Evolutionary conservation across 2,113 vertebrate species (phyloP), one percentile per base, ranked within the genome.

Genomic region (Riparia riparia): DNA sequence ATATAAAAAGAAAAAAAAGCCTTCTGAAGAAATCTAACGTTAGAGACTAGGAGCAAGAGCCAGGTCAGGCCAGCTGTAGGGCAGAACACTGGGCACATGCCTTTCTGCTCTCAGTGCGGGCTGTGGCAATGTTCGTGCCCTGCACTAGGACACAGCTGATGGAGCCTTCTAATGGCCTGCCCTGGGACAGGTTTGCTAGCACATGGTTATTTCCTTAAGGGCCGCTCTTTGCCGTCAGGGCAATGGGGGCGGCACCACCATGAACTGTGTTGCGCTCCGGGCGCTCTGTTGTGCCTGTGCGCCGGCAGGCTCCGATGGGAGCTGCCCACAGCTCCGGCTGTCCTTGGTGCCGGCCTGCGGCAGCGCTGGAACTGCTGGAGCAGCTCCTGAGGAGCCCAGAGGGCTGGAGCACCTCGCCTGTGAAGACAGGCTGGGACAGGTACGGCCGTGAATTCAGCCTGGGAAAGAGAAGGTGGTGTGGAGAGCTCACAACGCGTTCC

Each of bases 401-500:
- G 25, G 7, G 1, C 25, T 5, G 53, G 14, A 21, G 45, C 37
- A 18, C 1, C 14, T 28, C 7, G 14, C 32, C 20, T 2, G 0
- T 1, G 16, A 3, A 10, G 6, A 22, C n/a, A 6, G n/a, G 28
- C 63, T 12, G 63, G 44, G 44, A 20, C 6, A 31, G 19, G 0
- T 12, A 41, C 29, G n/a, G 22, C 17, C 24, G 4, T 37, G 37
- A 37, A 37, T 18, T 7, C 50, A 13, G 42, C 26, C 51, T 4
- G 44, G 37, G 32, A 14, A 31, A 11, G 8, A 9, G 37, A 44
- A 51, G 17, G 18, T 4, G 28, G 28, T 47, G 54, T 6, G 54
- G 29, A 19, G 19, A 63, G 10, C 29, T 25, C 29, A 13, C 22
- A 20, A 10, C 10, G 11, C 22, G 3, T 12, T 14, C 54, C 22